Evolutionary conservation across 2,888 invertebrate genomes (phyloP), one percentile per base, ranked within the genome.

Genomic region (Agriopis aurantiaria): DNA sequence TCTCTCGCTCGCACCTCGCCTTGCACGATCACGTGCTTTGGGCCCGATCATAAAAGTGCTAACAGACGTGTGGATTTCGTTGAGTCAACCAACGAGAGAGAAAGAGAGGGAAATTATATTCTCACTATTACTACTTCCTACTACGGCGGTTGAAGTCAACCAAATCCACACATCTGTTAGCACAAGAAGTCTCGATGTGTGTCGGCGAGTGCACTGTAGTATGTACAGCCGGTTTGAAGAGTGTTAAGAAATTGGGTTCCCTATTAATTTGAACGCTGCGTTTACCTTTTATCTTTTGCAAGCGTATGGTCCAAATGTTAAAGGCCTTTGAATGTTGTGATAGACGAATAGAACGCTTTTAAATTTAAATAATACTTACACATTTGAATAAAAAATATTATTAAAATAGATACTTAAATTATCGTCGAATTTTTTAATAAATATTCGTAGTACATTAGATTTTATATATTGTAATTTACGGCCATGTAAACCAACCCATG

Each of bases 291-390:
- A 86, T 88, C 82, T 85, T 89, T 89, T 89, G 90, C 91, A 91
- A 92, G 92, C 85, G 85, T 87, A 88, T 86, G 93, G 93, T 93
- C 93, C 93, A 93, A 93, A 83, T 53, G 45, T 89, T 87, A 87
- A 88, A 86, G 91, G 93, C 93, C 93, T 93, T 93, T 92, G 79
- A 90, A 88, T 90, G 93, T 93, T 93, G 93, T 93, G 93, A 93
- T 93, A 92, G 88, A 83, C 74, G 80, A 79, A 77, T 89, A 88
- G 85, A 76, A 82, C 82, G 90, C 89, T 90, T 90, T 80, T 80
- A 77, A 81, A 77, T 65, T 66, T 65, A 60, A 73, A 74, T 75
- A 61, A 73, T 70, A 75, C 53, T 63, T 68, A 69, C 52, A 68
- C 65, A 17, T 58, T 73, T 66, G 64, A 68, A 23, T 60, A 73